Conservation (phyloP, 2,888 invertebrate genomes). For the Callyntrura guangdongensis region DNA sequence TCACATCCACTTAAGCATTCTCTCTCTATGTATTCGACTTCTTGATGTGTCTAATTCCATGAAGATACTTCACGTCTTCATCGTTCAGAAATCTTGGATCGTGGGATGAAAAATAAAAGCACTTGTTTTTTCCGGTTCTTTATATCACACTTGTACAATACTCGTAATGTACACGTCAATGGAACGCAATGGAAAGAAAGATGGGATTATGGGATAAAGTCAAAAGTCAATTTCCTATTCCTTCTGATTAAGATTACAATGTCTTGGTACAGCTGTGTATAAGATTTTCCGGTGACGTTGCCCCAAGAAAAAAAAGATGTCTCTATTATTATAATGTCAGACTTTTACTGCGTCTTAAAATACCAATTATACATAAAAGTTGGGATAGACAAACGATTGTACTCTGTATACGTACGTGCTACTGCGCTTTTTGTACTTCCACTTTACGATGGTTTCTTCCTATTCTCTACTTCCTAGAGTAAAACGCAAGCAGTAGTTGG, state of each 20-base stretch:
- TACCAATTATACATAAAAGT: background rate
- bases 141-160: too few species aligned
- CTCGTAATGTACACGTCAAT: background rate
- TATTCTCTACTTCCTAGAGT: background rate
- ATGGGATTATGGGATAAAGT: background rate
- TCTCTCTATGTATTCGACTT: background rate
- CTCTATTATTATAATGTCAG: background rate
- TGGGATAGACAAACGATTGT: background rate
- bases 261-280: background rate
- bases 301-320: background rate
- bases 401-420: background rate
- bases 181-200: background rate
- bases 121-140: too few species aligned
- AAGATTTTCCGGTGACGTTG: constrained; percentile 5
- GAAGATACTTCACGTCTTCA: too few species aligned
- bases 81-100: too few species aligned
- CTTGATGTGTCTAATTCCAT: too few species aligned
- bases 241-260: background rate
- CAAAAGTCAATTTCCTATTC: background rate
- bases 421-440: too few species aligned
- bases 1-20: constrained; percentile 34
- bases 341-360: constrained; percentile 28
- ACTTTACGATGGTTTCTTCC: too few species aligned
- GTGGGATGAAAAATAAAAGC: too few species aligned
- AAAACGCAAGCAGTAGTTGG: background rate